A percentile compares a stretch with the other conserved stretches of the same genome.
phyloP scores from a whole-genome alignment of 2,113 vertebrate species.

The Onychostruthus taczanowskii region DNA sequence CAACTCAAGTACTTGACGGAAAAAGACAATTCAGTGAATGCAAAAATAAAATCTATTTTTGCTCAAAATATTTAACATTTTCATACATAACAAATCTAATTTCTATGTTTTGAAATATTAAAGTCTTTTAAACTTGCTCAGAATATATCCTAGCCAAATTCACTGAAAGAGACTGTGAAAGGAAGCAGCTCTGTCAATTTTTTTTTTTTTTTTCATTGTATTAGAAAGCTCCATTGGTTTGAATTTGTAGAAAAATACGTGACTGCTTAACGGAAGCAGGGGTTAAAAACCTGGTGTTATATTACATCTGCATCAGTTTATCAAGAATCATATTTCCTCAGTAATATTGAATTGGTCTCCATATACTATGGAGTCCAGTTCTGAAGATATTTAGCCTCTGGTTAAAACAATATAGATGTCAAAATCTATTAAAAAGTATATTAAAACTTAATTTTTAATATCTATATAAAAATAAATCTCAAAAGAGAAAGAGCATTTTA shows the following conservation, averaged over 20 bases:
- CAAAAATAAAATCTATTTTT: neutral
- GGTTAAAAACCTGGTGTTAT: neutral
- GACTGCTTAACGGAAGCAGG: neutral
- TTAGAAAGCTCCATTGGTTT: neutral
- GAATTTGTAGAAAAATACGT: neutral
- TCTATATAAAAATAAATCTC: neutral
- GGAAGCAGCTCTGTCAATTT: rapidly evolving
- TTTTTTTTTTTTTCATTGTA: neutral
- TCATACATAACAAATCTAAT: neutral
- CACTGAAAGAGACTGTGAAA: neutral
- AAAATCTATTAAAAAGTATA: neutral
- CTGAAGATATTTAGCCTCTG: neutral
- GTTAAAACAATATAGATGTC: neutral
- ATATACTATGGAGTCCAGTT: neutral
- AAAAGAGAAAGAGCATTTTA: neutral
- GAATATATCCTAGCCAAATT: neutral
- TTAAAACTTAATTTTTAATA: neutral
- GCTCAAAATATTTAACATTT: neutral
- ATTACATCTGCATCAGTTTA: neutral
- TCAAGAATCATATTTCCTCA: neutral
- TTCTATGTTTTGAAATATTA: neutral
- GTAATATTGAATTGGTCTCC: neutral
- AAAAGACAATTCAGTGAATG: neutral
- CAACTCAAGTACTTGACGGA: rapidly evolving
- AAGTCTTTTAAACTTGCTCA: neutral